Evolutionary conservation across 2,113 vertebrate species (phyloP), one percentile per base, ranked within the genome.

Genomic region (Amblyopsis rosae): DNA sequence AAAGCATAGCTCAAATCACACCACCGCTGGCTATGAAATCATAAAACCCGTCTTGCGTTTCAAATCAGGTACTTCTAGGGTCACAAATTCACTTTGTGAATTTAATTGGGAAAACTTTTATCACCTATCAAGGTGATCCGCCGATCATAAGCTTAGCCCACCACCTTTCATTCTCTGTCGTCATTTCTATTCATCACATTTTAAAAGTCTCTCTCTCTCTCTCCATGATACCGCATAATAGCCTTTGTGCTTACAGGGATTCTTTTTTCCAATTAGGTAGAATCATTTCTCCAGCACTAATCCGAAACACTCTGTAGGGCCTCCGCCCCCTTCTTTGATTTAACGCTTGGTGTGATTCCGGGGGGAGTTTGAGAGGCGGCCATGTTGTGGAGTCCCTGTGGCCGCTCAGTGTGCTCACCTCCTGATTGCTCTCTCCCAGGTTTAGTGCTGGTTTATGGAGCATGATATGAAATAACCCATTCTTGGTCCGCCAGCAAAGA

Each of bases 401-500:
- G 72, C 59, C 76, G 70, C 75, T 70, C 84, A 72, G 71, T 82
- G 82, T 84, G 80, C 80, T 86, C 82, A 71, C 80, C 70, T 81
- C 61, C 80, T 85, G 82, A 87, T 88, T 85, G 81, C 80, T 77
- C 68, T 57, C 75, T 81, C 79, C 64, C 72, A 62, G 84, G 82
- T 90, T 90, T 86, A 89, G 88, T 87, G 83, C 88, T 69, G 86
- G 75, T 89, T 90, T 88, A 89, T 87, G 88, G 69, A 89, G 87
- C 89, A 75, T 90, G 85, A 85, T 90, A 90, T 88, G 86, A 90
- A 90, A 87, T 89, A 89, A 91, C 88, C 72, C 84, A 79, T 65
- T 69, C 69, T 74, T 35, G 50, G 72, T 79, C 76, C 74, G 70
- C 64, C 72, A 83, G 85, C 80, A 86, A 88, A 82, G 77, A 84